Evolutionary conservation across 2,113 vertebrate species (phyloP), one percentile per base, ranked within the genome.

Genomic region (Parus major): DNA sequence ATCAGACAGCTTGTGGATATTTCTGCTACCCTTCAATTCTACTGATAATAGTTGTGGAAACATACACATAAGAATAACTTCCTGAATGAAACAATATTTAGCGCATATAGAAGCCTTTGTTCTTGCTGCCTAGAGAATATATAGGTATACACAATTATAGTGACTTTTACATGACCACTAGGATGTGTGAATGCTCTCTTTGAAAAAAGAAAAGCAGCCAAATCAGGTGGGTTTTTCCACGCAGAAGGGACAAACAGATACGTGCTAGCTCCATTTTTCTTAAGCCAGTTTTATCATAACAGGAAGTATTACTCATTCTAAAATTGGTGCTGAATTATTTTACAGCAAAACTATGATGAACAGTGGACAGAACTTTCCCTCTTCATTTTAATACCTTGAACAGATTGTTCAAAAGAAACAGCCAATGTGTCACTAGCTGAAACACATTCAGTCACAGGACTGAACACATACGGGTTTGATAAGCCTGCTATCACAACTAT

Each of bases 11-110:
- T 98, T 98, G 98, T 96, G 88, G 56, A 97, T 96, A 97, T 97
- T 97, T 95, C 97, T 97, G 96, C 78, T 95, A 91, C 94, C 94
- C 96, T 96, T 88, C 88, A 97, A 52, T 93, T 97, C 93, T 95
- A 84, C 97, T 97, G 98, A 98, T 98, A 98, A 98, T 97, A 97
- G 98, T 97, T 98, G 97, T 98, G 98, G 98, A 98, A 98, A 98
- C 97, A 98, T 98, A 97, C 97, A 97, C 95, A 97, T 68, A 98
- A 98, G 97, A 98, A 98, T 98, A 98, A 98, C 98, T 98, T 98
- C 98, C 98, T 98, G 98, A 98, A 97, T 96, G 95, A 97, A 98
- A 95, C 96, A 97, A 94, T 96, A 96, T 96, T 97, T 96, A 96
- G 91, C 44, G 2, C 81, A 3, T 95, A 94, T 89, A 90, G 84